A percentile compares a stretch with the other conserved stretches of the same genome.
These are phyloP conservation scores for Uromys caudimaculatus DNA, from an alignment of 2,797 vertebrate species.

Conservation along the genomic window DNA sequence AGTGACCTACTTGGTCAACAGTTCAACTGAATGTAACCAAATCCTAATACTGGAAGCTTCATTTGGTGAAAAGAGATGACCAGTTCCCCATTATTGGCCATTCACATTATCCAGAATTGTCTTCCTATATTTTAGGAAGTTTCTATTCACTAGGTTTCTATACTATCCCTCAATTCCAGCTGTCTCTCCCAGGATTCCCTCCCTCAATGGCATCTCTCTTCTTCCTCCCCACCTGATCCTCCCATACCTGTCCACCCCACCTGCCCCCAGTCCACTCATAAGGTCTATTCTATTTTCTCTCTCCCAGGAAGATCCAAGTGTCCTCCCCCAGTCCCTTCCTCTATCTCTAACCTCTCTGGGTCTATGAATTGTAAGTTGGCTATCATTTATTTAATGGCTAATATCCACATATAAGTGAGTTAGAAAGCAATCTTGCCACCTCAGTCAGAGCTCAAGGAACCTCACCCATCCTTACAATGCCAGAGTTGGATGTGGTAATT, in stretches of 20 bases:
- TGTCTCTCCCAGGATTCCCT: neutral
- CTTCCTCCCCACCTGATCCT: neutral
- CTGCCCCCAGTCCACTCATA: neutral
- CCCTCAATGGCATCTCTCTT: neutral
- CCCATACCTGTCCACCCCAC: no score
- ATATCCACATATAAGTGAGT: slow-evolving; percentile 31
- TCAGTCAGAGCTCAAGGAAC: neutral
- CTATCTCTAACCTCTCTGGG: neutral
- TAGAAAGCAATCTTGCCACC: slow-evolving; percentile 49
- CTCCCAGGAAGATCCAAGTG: neutral
- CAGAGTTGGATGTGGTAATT: neutral
- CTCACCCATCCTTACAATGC: neutral
- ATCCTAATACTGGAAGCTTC: neutral
- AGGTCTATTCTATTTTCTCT: neutral
- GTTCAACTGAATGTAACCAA: neutral
- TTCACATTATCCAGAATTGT: neutral
- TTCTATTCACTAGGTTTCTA: neutral
- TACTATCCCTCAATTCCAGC: neutral
- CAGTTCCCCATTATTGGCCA: neutral
- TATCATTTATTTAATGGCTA: neutral
- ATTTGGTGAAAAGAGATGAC: neutral
- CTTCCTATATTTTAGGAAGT: neutral
- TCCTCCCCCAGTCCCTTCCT: neutral
- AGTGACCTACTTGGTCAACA: neutral
- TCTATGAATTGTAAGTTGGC: neutral